A percentile compares a stretch with the other conserved stretches of the same genome.
Conservation (phyloP, 2,113 vertebrate genomes). For the Upupa epops region DNA sequence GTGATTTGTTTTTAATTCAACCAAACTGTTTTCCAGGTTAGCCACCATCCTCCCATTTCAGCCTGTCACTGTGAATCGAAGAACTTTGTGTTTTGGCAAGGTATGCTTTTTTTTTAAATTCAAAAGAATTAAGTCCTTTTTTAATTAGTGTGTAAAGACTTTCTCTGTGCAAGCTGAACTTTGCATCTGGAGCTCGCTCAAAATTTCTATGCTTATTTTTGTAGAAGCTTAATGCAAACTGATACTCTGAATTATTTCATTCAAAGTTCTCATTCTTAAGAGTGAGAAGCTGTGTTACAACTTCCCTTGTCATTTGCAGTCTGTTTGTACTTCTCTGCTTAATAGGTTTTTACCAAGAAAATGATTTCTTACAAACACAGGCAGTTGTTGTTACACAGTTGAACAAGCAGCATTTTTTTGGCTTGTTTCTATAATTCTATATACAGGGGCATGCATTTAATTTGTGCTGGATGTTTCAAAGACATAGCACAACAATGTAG, state of each 20-base stretch:
- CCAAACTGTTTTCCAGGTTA: conserved; percentile 83
- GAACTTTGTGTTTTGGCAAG: conserved; percentile 99
- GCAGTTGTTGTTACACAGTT: neutral
- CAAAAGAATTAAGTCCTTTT: conserved; percentile 8
- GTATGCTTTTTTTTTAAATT: conserved; percentile 75
- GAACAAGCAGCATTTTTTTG: neutral
- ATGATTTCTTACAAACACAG: neutral
- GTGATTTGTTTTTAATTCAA: neutral
- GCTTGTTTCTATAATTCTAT: no score
- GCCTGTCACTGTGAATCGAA: conserved; percentile 99
- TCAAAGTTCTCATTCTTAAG: neutral
- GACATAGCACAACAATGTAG: neutral
- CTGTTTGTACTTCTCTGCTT: neutral
- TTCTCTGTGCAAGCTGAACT: neutral
- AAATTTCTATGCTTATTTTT: neutral
- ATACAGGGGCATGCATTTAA: neutral
- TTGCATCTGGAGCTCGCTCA: conserved; percentile 4
- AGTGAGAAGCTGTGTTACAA: neutral
- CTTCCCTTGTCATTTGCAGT: neutral
- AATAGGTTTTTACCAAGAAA: neutral
- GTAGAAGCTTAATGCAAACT: neutral
- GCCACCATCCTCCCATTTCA: conserved; percentile 98
- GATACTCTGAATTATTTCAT: neutral
- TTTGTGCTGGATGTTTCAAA: neutral
- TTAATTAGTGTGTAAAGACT: neutral